A percentile compares a stretch with the other conserved stretches of the same genome.
phyloP scores from a whole-genome alignment of 2,113 vertebrate genomes.

The Alces alces region DNA sequence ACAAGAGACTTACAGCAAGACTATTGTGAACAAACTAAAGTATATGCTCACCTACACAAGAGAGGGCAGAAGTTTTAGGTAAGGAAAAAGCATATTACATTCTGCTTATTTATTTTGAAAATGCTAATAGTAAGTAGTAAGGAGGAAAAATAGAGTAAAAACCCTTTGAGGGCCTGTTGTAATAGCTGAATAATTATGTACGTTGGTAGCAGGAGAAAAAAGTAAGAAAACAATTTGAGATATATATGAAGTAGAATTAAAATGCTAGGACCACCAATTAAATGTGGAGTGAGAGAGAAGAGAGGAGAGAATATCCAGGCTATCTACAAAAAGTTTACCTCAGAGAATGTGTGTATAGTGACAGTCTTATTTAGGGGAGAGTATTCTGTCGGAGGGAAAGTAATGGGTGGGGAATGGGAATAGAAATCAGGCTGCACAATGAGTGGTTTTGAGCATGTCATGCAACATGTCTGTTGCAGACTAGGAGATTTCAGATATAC shows the following conservation, averaged over 20 bases:
- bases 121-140: neutral
- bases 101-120: neutral
- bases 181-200: neutral
- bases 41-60: neutral
- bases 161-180: neutral
- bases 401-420: neutral
- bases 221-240: neutral
- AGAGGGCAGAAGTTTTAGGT: neutral
- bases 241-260: neutral
- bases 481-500: neutral
- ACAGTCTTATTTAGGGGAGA: neutral
- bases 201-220: neutral
- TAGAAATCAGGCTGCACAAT: neutral
- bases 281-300: neutral
- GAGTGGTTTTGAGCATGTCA: neutral
- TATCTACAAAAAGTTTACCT: neutral
- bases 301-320: neutral
- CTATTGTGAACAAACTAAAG: neutral
- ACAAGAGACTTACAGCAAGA: neutral
- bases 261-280: neutral
- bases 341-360: neutral
- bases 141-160: neutral
- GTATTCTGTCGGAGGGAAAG: neutral
- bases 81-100: neutral
- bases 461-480: neutral